Conservation (phyloP, 2,797 vertebrate genomes). For the Diceros bicornis region DNA sequence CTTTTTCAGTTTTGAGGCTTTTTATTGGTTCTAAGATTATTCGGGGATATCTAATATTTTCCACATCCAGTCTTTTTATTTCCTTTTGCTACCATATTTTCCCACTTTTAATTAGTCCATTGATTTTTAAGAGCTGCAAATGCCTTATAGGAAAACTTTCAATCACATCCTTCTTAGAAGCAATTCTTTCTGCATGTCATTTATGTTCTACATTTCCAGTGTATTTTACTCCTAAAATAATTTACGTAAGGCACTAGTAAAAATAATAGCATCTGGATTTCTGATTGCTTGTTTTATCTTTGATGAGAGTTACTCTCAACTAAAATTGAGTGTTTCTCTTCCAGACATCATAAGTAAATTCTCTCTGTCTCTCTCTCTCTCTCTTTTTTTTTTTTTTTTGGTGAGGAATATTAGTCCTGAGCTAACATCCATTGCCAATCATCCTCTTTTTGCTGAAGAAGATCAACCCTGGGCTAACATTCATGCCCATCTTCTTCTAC, state of each 20-base stretch:
- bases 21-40: constrained; percentile 66
- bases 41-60: constrained; percentile 73
- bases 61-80: constrained; percentile 65
- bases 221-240: constrained; percentile 80
- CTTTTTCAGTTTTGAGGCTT: not conserved
- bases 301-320: constrained; percentile 75
- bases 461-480: too few species aligned
- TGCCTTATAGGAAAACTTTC: constrained; percentile 77
- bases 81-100: constrained; percentile 70
- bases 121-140: constrained; percentile 84
- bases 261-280: constrained; percentile 75
- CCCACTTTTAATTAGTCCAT: constrained; percentile 82
- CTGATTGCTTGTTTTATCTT: constrained; percentile 64
- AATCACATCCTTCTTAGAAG: constrained; percentile 81
- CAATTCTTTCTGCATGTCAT: constrained; percentile 79
- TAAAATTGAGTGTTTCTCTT: constrained; percentile 69
- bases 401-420: too few species aligned
- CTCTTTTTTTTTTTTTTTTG: too few species aligned
- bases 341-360: constrained; percentile 67
- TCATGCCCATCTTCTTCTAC: too few species aligned
- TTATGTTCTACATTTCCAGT: constrained; percentile 74
- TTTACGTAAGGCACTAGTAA: constrained; percentile 67
- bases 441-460: too few species aligned
- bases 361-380: too few species aligned
- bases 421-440: too few species aligned